Conservation (phyloP, 2,113 vertebrate genomes). For the Malaclemys terrapin region DNA sequence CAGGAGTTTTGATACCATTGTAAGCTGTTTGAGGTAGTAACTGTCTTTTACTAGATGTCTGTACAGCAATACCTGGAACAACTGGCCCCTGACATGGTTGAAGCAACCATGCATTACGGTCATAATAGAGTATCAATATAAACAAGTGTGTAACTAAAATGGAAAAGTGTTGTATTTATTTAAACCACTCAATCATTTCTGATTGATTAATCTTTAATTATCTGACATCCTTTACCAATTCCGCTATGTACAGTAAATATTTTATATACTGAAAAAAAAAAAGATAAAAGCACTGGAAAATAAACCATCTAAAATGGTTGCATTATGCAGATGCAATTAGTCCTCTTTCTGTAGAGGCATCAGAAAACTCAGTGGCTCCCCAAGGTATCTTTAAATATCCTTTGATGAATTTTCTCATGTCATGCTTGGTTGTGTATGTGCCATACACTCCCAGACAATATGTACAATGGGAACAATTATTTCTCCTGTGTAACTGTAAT, state of each 20-base stretch:
- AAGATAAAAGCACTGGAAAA: neutral
- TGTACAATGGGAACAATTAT: slow-evolving; percentile 62
- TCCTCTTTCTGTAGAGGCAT: slow-evolving; percentile 72
- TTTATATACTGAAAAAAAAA: neutral
- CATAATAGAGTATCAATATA: neutral
- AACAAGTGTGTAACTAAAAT: neutral
- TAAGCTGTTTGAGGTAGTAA: neutral
- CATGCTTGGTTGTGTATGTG: slow-evolving; percentile 60
- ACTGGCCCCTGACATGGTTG: neutral
- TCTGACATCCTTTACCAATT: neutral
- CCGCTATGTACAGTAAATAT: neutral
- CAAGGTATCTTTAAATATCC: slow-evolving; percentile 63
- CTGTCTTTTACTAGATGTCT: neutral
- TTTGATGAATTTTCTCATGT: slow-evolving; percentile 76
- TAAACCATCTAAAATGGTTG: neutral
- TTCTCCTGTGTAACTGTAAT: slow-evolving; percentile 40
- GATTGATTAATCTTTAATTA: neutral
- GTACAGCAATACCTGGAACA: neutral
- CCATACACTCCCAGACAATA: slow-evolving; percentile 57
- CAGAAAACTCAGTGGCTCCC: slow-evolving; percentile 63
- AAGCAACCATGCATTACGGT: neutral
- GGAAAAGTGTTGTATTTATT: neutral
- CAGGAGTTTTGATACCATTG: neutral
- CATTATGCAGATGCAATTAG: slow-evolving; percentile 73
- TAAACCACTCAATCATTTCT: neutral